These are phyloP conservation scores for Drosophila fulvimacula DNA, from an alignment of 2,888 invertebrate genomes.

Conservation along the genomic window DNA sequence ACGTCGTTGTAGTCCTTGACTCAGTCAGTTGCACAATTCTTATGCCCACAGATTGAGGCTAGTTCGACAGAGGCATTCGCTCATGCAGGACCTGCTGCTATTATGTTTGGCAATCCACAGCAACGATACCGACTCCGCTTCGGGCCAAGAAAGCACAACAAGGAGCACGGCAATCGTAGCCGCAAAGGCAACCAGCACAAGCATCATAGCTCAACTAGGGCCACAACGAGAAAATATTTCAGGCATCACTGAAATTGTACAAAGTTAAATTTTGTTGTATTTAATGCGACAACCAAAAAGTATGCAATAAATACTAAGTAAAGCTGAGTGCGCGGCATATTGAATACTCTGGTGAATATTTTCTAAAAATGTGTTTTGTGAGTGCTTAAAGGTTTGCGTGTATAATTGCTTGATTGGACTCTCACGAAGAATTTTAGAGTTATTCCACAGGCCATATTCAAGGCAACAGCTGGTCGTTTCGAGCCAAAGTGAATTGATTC, in stretches of 20 bases:
- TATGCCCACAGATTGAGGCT: slow-evolving; percentile 1
- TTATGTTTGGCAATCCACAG: slow-evolving; percentile 25
- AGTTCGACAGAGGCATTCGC: background rate
- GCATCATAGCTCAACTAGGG: background rate
- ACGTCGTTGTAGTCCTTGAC: background rate
- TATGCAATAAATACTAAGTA: slow-evolving; percentile 38
- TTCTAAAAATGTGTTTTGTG: no score
- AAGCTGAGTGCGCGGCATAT: background rate
- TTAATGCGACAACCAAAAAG: slow-evolving; percentile 38
- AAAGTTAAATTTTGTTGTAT: background rate
- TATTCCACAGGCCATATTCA: background rate
- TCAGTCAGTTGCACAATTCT: background rate
- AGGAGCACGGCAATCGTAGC: background rate
- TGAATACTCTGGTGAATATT: background rate
- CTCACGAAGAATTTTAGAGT: background rate
- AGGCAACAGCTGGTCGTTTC: background rate
- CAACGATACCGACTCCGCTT: background rate
- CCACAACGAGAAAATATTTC: background rate
- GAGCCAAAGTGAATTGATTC: no score
- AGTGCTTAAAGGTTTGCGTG: no score
- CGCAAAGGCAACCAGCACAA: background rate
- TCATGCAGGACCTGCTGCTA: background rate
- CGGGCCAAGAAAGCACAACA: background rate
- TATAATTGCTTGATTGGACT: no score
- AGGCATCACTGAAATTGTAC: background rate